Evolutionary conservation across 2,797 vertebrate species (phyloP).

Genomic region (Sciaenops ocellatus): DNA sequence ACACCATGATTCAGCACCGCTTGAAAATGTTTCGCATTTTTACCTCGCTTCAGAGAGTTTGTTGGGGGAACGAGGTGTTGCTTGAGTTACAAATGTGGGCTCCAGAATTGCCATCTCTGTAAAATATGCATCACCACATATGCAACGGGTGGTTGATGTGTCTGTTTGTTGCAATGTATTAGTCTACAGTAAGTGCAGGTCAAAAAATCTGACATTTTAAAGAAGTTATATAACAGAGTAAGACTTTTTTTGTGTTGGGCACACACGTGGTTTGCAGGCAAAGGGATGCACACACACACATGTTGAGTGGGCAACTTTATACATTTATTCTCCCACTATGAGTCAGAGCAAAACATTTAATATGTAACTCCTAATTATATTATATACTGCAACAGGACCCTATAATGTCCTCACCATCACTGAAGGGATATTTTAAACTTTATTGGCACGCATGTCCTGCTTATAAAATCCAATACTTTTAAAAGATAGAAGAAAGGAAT

Average conservation of each 20-base stretch:
- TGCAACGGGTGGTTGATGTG: not conserved
- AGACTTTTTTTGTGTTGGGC: constrained; percentile 22
- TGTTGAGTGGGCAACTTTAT: constrained; percentile 12
- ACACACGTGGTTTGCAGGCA: not conserved
- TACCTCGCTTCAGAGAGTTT: constrained; percentile 20
- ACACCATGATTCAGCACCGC: constrained; percentile 50
- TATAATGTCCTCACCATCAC: not conserved
- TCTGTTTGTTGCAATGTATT: constrained; percentile 8
- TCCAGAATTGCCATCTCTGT: constrained; percentile 30
- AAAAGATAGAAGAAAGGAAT: not conserved
- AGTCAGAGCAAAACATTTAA: not conserved
- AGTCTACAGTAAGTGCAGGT: not conserved
- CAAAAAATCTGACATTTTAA: not conserved
- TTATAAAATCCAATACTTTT: not conserved
- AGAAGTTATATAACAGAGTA: constrained; percentile 2
- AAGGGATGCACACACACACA: not conserved
- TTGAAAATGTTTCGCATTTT: constrained; percentile 37
- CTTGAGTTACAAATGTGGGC: constrained; percentile 35
- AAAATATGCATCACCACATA: constrained; percentile 30
- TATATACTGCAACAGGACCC: not conserved
- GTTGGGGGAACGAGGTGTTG: constrained; percentile 17
- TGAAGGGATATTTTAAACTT: not conserved
- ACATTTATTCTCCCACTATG: not conserved
- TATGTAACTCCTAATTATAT: not conserved
- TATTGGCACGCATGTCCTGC: not conserved